Percentiles rank a stretch among this genome's conserved stretches.
These are phyloP conservation scores for Macrostomum cliftonense DNA, from an alignment of 2,888 invertebrate genomes.

Conservation along the genomic window DNA sequence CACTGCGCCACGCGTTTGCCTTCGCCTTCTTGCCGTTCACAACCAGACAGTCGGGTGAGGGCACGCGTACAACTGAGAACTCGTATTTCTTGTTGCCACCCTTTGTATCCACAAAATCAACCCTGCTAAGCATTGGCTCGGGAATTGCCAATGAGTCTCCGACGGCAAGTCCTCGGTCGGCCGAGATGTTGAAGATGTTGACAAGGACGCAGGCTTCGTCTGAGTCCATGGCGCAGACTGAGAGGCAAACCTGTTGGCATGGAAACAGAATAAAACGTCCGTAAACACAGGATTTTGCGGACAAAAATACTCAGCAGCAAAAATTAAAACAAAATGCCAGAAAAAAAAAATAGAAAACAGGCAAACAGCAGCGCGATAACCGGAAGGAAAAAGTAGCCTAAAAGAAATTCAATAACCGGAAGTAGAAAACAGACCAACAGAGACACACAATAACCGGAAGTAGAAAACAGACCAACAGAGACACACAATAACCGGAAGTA, in stretches of 20 bases:
- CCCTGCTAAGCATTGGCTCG: slow-evolving; percentile 49
- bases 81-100: slow-evolving; percentile 40
- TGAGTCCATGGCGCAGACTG: not conserved
- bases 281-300: no score
- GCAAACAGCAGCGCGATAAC: no score
- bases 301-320: no score
- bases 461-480: no score
- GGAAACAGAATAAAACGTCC: not conserved
- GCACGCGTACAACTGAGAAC: slow-evolving; percentile 57
- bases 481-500: no score
- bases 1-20: no score
- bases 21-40: slow-evolving; percentile 52
- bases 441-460: no score
- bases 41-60: slow-evolving; percentile 53
- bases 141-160: slow-evolving; percentile 65
- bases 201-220: slow-evolving; percentile 56
- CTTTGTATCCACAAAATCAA: slow-evolving; percentile 40
- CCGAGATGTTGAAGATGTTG: slow-evolving; percentile 63
- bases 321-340: no score
- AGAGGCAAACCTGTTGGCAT: not conserved
- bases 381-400: no score
- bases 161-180: slow-evolving; percentile 60
- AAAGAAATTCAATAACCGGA: no score
- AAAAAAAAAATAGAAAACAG: no score
- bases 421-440: no score